Conservation (phyloP, 2,888 invertebrate genomes). For the Meiosimyza platycephala region DNA sequence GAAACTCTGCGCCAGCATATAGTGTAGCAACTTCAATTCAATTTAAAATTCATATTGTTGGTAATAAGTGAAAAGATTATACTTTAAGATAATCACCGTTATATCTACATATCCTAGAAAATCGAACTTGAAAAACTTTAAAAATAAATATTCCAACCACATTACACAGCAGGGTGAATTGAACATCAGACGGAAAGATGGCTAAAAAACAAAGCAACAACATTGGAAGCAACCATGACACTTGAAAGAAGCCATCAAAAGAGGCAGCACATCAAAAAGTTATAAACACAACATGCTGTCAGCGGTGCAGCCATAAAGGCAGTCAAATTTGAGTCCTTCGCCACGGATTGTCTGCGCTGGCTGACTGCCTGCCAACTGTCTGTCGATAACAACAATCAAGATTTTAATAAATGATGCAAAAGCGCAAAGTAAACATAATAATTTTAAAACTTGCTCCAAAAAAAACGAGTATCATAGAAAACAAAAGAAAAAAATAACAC, state of each 20-base stretch:
- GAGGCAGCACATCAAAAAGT: slow-evolving; percentile 40
- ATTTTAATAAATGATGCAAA: slow-evolving; percentile 38
- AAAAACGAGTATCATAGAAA: slow-evolving; percentile 16
- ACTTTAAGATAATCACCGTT: no score
- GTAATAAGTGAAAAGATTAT: no score
- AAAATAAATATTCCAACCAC: no score
- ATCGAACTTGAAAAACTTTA: no score
- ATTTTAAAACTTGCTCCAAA: slow-evolving; percentile 36
- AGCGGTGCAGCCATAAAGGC: slow-evolving; percentile 18
- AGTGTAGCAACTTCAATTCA: no score
- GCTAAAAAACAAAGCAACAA: no score
- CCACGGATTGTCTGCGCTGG: neutral
- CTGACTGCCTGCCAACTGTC: slow-evolving; percentile 8
- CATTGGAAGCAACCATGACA: slow-evolving; percentile 13
- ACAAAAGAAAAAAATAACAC: slow-evolving; percentile 9
- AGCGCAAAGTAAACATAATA: slow-evolving; percentile 43
- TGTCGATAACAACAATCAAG: slow-evolving; percentile 33
- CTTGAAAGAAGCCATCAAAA: slow-evolving; percentile 29
- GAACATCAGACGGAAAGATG: no score
- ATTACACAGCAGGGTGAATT: no score
- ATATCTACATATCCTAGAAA: no score
- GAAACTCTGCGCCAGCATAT: no score
- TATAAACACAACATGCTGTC: slow-evolving; percentile 42
- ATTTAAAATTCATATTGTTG: no score
- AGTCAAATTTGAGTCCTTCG: slow-evolving; percentile 4